These are phyloP conservation scores for Drosophila nr. perissopoda DNA, from an alignment of 2,888 invertebrate species.

Conservation along the genomic window DNA sequence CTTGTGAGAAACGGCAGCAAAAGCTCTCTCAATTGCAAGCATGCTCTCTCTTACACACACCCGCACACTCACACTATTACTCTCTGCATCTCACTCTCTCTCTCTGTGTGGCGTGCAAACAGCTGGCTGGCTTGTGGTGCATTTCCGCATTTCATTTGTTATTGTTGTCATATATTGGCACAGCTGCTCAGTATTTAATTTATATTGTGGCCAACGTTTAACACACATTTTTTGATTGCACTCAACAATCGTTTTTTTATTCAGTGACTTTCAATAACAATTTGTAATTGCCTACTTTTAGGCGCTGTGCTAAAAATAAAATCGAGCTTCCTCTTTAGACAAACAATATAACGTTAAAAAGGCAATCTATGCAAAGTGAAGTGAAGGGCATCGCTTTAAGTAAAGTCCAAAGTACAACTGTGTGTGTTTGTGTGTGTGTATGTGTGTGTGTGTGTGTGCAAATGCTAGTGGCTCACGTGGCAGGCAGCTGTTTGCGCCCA, in stretches of 20 bases:
- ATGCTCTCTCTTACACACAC: constrained; percentile 6
- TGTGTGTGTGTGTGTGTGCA: constrained; percentile 8
- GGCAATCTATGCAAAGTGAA: constrained; percentile 1
- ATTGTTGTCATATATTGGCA: constrained; percentile 36
- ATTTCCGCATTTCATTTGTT: constrained; percentile 51
- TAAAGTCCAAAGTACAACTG: neutral
- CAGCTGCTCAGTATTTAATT: constrained; percentile 38
- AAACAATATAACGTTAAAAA: constrained; percentile 1
- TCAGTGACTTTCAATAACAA: neutral
- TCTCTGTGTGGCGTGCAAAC: constrained; percentile 23
- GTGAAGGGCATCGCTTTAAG: constrained; percentile 8
- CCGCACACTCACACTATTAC: neutral
- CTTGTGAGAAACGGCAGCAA: constrained; percentile 19
- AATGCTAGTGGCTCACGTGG: constrained; percentile 28
- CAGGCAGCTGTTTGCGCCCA: constrained; percentile 38
- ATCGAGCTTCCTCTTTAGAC: constrained; percentile 11
- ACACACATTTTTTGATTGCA: neutral
- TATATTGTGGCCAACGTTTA: constrained; percentile 29
- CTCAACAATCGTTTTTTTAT: neutral
- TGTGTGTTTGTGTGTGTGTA: constrained; percentile 2
- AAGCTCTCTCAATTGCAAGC: constrained; percentile 55
- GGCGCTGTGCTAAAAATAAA: constrained; percentile 12
- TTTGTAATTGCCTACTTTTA: constrained; percentile 39
- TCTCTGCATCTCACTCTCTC: constrained; percentile 7
- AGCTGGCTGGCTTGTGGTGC: constrained; percentile 59